Conservation (phyloP, 1,140 invertebrate species). For the Trichoplusia ni region DNA sequence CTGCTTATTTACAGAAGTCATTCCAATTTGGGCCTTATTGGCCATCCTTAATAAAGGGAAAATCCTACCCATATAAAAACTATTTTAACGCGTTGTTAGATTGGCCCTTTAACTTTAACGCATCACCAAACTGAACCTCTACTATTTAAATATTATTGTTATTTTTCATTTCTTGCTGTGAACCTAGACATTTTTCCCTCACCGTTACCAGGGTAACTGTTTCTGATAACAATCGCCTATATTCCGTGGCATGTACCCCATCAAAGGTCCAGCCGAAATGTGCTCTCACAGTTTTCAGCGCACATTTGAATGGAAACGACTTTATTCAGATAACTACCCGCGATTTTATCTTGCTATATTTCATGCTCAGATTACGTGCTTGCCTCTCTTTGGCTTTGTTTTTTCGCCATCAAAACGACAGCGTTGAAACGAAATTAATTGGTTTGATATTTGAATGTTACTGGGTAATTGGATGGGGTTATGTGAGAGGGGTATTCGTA, state of each 20-base stretch:
- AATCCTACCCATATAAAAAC: too few relatives aligned
- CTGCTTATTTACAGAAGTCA: too few relatives aligned
- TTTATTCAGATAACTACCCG: conserved; percentile 48
- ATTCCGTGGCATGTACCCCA: conserved; percentile 29
- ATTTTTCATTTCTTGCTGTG: too few relatives aligned
- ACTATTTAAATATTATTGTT: too few relatives aligned
- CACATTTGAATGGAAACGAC: conserved; percentile 53
- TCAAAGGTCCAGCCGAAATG: conserved; percentile 47
- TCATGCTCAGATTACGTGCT: conserved; percentile 46
- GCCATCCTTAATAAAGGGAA: too few relatives aligned
- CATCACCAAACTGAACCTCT: too few relatives aligned
- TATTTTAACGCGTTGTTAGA: too few relatives aligned
- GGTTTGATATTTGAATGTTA: conserved; percentile 24
- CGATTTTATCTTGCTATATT: conserved; percentile 49
- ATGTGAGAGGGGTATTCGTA: background rate
- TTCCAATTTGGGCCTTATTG: too few relatives aligned
- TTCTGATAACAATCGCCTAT: too few relatives aligned
- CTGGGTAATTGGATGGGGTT: conserved; percentile 1
- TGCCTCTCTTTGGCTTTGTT: conserved; percentile 14
- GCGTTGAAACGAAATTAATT: conserved; percentile 14
- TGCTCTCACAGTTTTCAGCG: conserved; percentile 47
- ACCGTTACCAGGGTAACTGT: too few relatives aligned
- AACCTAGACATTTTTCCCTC: too few relatives aligned
- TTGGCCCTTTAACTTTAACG: too few relatives aligned
- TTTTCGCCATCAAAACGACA: conserved; percentile 17